Conservation (phyloP, 1,140 invertebrate species). For the Cotesia chilonis region DNA sequence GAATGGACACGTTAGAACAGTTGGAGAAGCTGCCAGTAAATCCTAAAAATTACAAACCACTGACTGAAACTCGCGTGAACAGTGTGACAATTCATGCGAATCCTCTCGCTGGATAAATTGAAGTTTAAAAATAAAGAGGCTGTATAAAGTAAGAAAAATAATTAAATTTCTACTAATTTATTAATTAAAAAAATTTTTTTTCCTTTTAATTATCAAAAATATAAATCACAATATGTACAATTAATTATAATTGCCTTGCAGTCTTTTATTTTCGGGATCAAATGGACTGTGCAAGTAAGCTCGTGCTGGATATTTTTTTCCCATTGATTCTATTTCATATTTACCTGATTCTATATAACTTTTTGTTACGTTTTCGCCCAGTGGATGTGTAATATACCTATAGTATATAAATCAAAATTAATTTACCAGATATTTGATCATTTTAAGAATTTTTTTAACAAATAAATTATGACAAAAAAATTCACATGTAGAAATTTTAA, state of each 20-base stretch:
- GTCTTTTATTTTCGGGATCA: constrained; percentile 75
- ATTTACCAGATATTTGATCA: constrained; percentile 1
- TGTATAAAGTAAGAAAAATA: background rate
- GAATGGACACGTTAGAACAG: constrained; percentile 94
- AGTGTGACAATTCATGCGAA: constrained; percentile 95
- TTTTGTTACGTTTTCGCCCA: constrained; percentile 69
- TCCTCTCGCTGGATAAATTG: constrained; percentile 80
- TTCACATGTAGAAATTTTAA: too few species aligned
- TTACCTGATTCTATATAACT: constrained; percentile 76
- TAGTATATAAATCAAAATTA: constrained; percentile 24
- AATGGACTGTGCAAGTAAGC: constrained; percentile 80
- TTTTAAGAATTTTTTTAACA: too few species aligned
- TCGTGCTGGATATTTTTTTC: constrained; percentile 74
- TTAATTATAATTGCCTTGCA: constrained; percentile 48
- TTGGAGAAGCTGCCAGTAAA: constrained; percentile 95
- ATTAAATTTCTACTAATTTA: background rate
- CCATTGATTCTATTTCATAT: constrained; percentile 84
- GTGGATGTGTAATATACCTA: constrained; percentile 69
- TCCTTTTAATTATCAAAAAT: background rate
- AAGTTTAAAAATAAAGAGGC: constrained; percentile 2
- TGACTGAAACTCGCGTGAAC: constrained; percentile 86
- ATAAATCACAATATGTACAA: background rate
- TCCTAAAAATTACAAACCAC: constrained; percentile 89
- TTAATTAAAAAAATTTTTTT: constrained; percentile 20
- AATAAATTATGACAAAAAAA: too few species aligned